phyloP scores from a whole-genome alignment of 2,797 vertebrate genomes.

The Coregonus suidteri region DNA sequence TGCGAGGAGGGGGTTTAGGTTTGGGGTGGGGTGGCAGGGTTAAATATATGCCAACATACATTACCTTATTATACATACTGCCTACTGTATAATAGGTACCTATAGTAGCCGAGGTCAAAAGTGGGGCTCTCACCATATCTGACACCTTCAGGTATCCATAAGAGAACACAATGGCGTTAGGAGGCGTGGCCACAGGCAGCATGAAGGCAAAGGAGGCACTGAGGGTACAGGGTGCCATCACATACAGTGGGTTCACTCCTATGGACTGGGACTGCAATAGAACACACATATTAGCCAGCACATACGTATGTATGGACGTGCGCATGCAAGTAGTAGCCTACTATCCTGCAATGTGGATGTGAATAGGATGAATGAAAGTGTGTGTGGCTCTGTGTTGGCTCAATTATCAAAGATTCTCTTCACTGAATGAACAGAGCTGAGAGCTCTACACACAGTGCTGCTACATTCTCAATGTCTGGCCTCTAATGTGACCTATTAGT shows the following conservation, averaged over 20 bases:
- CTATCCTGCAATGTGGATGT: neutral
- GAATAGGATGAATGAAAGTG: neutral
- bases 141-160: constrained; percentile 89
- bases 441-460: neutral
- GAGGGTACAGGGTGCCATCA: constrained; percentile 94
- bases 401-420: neutral
- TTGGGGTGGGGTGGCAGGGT: too few relatives aligned
- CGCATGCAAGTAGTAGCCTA: neutral
- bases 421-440: neutral
- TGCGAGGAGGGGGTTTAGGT: neutral
- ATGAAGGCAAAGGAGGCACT: constrained; percentile 96
- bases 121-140: constrained; percentile 87
- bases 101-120: too few relatives aligned
- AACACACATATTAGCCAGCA: constrained; percentile 18
- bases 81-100: neutral
- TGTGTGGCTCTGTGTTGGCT: neutral
- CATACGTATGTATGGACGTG: neutral
- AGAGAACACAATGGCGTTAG: constrained; percentile 95
- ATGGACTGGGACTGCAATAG: constrained; percentile 84
- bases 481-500: constrained; percentile 5
- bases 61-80: too few relatives aligned
- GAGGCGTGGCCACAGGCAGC: constrained; percentile 94
- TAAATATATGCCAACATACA: too few relatives aligned
- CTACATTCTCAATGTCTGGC: neutral
- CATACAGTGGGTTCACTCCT: constrained; percentile 88